These are phyloP conservation scores for Heliconius sara DNA, from an alignment of 2,888 invertebrate species.

Conservation along the genomic window DNA sequence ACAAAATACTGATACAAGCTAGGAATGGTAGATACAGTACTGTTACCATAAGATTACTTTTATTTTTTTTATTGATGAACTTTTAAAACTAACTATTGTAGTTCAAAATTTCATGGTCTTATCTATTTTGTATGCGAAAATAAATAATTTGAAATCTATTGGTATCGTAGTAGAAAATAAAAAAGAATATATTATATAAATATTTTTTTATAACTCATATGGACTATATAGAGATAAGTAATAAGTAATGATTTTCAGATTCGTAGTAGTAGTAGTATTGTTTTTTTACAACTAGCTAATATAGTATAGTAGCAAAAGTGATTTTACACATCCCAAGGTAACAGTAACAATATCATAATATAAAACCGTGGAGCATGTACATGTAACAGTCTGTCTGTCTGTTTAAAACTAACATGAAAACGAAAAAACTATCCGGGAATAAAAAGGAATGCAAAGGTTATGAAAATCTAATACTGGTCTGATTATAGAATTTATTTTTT, in stretches of 20 bases:
- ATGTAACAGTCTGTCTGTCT: conserved; percentile 62
- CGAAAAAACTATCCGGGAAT: conserved; percentile 56
- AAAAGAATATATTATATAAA: neutral
- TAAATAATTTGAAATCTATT: neutral
- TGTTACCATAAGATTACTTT: neutral
- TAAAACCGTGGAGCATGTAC: conserved; percentile 36
- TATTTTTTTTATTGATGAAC: neutral
- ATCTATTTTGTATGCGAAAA: neutral
- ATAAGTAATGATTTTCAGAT: too few species aligned
- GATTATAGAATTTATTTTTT: conserved; percentile 50
- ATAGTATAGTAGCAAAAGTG: neutral
- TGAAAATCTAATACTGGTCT: conserved; percentile 65
- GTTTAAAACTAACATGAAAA: conserved; percentile 55
- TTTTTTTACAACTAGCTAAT: neutral
- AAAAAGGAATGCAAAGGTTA: conserved; percentile 58
- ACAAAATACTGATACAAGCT: conserved; percentile 77
- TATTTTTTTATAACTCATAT: neutral
- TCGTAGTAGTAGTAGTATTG: too few species aligned
- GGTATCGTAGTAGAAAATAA: neutral
- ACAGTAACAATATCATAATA: conserved; percentile 14
- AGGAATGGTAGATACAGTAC: conserved; percentile 62
- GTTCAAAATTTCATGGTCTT: too few species aligned
- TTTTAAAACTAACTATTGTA: neutral
- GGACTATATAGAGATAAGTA: neutral
- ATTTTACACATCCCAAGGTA: conserved; percentile 5